Evolutionary conservation across 2,797 vertebrate species (phyloP), one percentile per base, ranked within the genome.

Genomic region (Hoplostethus atlanticus): DNA sequence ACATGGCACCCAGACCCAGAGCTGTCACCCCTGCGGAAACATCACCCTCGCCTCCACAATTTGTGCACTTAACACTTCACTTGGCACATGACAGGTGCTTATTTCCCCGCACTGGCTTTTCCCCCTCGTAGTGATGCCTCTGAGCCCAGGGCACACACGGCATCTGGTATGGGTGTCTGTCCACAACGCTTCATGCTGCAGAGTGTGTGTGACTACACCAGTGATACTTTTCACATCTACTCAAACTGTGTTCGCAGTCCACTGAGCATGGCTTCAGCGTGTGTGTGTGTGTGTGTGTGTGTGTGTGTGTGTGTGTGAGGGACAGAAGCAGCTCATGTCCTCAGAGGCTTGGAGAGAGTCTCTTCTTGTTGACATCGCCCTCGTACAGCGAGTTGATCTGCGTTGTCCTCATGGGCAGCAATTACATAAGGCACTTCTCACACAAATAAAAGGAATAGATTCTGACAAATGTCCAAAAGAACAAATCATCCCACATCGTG

Each of bases 51-150:
- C 90, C 89, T 91, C 88, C 91, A 87, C 91, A 92, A 93, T 94
- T 93, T 93, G 91, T 92, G 88, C 93, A 92, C 90, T 94, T 94
- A 94, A 95, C 93, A 94, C 94, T 94, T 92, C 90, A 92, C 87
- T 94, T 94, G 91, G 93, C 90, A 87, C 91, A 86, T 93, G 93
- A 94, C 92, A 94, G 93, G 93, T 93, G 92, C 90, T 93, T 91
- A 93, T 94, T 93, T 93, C 81, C 83, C 85, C 66, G 76, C 79
- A 77, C 84, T 89, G 91, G 88, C 82, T 87, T 83, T 77, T 68
- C 63, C 85, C 78, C 80, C 83, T 87, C 25, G 54, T 68, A 84
- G 83, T 66, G 88, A 83, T 75, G 84, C 81, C 83, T 82, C 84
- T 21, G 74, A 85, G 85, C 84, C 82, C 82, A 77, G 83, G 84